Evolutionary conservation across 2,888 invertebrate genomes (phyloP).

Genomic region (Fragum fragum): DNA sequence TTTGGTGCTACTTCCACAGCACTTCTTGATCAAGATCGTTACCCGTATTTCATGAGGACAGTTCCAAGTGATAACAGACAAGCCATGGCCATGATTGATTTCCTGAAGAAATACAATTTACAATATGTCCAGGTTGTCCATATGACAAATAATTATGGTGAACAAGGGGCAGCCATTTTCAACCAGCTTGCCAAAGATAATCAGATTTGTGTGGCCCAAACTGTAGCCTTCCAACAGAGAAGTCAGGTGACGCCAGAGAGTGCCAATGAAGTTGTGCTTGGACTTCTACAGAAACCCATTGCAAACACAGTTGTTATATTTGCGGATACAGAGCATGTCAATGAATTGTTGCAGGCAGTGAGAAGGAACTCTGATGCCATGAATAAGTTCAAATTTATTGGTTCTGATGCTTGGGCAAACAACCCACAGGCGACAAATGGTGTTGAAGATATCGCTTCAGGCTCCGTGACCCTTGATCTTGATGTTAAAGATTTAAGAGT

Average conservation of each 20-base stretch:
- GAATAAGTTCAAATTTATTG: slow-evolving; percentile 77
- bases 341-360: slow-evolving; percentile 77
- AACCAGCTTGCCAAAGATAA: slow-evolving; percentile 61
- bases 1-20: slow-evolving; percentile 76
- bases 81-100: slow-evolving; percentile 82
- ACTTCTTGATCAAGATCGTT: slow-evolving; percentile 73
- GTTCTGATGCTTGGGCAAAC: slow-evolving; percentile 80
- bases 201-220: slow-evolving; percentile 82
- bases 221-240: slow-evolving; percentile 74
- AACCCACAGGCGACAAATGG: slow-evolving; percentile 70
- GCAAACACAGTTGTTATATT: slow-evolving; percentile 83
- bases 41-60: slow-evolving; percentile 81
- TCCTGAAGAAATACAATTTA: slow-evolving; percentile 85
- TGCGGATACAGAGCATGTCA: slow-evolving; percentile 75
- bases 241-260: slow-evolving; percentile 73
- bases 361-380: slow-evolving; percentile 67
- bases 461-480: slow-evolving; percentile 76
- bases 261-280: slow-evolving; percentile 75
- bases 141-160: slow-evolving; percentile 77
- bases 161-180: slow-evolving; percentile 73
- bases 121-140: slow-evolving; percentile 86
- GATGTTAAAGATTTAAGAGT: slow-evolving; percentile 75
- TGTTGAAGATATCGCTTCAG: slow-evolving; percentile 68
- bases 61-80: slow-evolving; percentile 82
- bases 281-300: slow-evolving; percentile 77